These are phyloP conservation scores for Montipora capricornis DNA, from an alignment of 64 coral and sea anemone species.

Conservation along the genomic window DNA sequence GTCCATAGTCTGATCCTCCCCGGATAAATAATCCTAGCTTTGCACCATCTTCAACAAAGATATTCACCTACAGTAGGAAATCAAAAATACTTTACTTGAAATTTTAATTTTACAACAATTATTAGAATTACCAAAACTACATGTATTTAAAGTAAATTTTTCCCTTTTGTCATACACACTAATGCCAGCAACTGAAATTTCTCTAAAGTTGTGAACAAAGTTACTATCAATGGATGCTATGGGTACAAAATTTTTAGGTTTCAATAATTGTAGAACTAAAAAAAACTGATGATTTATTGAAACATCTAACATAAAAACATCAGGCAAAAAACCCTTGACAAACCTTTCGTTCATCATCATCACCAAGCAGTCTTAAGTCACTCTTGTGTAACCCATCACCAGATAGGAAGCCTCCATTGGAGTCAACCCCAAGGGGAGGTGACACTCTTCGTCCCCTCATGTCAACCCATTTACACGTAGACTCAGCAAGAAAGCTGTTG, in stretches of 20 bases:
- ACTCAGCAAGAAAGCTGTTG: conserved; percentile 86
- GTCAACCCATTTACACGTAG: conserved; percentile 94
- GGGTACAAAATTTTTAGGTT: too few species aligned
- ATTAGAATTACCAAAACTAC: too few species aligned
- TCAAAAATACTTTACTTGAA: not conserved
- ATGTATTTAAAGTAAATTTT: too few species aligned
- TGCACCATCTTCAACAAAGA: conserved; percentile 95
- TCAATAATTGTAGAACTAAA: too few species aligned
- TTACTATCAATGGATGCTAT: too few species aligned
- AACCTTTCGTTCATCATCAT: conserved; percentile 99
- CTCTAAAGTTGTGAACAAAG: too few species aligned
- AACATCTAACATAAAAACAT: too few species aligned
- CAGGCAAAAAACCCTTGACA: not conserved
- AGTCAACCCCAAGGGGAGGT: conserved; percentile 84
- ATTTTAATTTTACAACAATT: too few species aligned
- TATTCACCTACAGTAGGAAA: conserved; percentile 74
- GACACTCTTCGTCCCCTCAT: conserved; percentile 69
- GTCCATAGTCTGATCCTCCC: conserved; percentile 91
- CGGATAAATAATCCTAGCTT: conserved; percentile 90
- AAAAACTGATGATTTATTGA: too few species aligned
- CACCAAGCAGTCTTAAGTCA: conserved; percentile 95
- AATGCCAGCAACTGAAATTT: too few species aligned
- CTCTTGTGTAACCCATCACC: conserved; percentile 88
- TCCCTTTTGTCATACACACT: too few species aligned
- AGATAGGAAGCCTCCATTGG: conserved; percentile 59